Percentiles rank a stretch among this genome's conserved stretches.
These are phyloP conservation scores for Tamias sibiricus DNA, from an alignment of 2,113 vertebrate species.

Conservation along the genomic window DNA sequence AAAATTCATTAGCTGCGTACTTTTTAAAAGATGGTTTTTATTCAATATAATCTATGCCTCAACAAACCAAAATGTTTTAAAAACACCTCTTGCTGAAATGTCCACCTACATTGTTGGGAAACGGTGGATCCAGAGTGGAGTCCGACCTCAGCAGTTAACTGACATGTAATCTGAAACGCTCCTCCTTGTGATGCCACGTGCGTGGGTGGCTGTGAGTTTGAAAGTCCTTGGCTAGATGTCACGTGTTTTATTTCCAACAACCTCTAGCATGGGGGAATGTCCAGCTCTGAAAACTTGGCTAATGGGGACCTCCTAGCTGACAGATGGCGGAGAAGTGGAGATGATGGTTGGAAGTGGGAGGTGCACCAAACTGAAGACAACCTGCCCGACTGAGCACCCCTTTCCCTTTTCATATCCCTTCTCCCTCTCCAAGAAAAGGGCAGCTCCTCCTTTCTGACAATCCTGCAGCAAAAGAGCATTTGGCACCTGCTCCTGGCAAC, in stretches of 20 bases:
- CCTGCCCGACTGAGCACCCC: not conserved
- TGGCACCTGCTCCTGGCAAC: not conserved
- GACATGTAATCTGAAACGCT: no score
- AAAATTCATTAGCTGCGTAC: not conserved
- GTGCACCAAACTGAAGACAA: not conserved
- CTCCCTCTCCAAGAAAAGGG: not conserved
- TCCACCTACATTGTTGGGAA: not conserved
- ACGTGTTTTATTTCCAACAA: not conserved
- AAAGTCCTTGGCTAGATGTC: not conserved
- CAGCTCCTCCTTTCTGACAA: not conserved
- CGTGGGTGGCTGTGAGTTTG: not conserved
- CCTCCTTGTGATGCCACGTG: not conserved
- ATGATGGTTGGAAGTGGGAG: not conserved
- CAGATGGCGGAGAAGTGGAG: not conserved
- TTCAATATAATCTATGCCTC: not conserved
- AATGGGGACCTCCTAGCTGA: not conserved
- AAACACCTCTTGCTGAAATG: not conserved
- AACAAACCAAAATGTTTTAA: not conserved
- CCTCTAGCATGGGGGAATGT: not conserved
- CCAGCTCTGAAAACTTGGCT: not conserved
- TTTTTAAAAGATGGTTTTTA: not conserved
- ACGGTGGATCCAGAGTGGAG: no score
- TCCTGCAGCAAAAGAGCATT: not conserved
- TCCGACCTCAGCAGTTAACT: not conserved
- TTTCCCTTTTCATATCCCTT: not conserved